Conservation (phyloP, 2,113 vertebrate species). For the Esox niger region DNA sequence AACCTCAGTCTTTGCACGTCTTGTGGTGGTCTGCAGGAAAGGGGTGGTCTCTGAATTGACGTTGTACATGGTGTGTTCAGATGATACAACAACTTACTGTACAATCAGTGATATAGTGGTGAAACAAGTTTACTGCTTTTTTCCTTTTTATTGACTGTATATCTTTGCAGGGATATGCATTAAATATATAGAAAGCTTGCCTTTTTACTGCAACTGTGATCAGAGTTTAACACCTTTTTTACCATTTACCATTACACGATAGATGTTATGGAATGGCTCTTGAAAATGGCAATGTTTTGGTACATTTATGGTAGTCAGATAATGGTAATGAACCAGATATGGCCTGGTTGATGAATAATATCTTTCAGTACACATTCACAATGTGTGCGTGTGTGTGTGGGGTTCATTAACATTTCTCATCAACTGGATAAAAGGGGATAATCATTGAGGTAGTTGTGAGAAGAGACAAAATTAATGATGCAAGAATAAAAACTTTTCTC, state of each 20-base stretch:
- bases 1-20: no score
- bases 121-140: no score
- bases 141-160: no score
- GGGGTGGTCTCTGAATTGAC: no score
- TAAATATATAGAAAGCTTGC: no score
- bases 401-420: slow-evolving; percentile 8
- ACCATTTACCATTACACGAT: neutral
- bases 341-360: neutral
- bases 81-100: no score
- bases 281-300: neutral
- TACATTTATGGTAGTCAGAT: neutral
- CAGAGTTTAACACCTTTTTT: no score
- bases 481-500: slow-evolving; percentile 14
- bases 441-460: slow-evolving; percentile 4
- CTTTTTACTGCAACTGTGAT: no score
- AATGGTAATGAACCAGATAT: neutral
- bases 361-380: neutral
- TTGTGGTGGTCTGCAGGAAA: no score
- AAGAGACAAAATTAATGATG: slow-evolving; percentile 25
- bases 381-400: slow-evolving; percentile 1
- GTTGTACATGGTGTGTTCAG: no score
- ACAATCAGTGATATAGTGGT: no score
- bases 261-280: neutral
- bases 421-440: neutral
- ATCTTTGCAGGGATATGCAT: no score